Evolutionary conservation across 2,888 invertebrate genomes (phyloP), one percentile per base, ranked within the genome.

Genomic region (Achlya flavicornis): DNA sequence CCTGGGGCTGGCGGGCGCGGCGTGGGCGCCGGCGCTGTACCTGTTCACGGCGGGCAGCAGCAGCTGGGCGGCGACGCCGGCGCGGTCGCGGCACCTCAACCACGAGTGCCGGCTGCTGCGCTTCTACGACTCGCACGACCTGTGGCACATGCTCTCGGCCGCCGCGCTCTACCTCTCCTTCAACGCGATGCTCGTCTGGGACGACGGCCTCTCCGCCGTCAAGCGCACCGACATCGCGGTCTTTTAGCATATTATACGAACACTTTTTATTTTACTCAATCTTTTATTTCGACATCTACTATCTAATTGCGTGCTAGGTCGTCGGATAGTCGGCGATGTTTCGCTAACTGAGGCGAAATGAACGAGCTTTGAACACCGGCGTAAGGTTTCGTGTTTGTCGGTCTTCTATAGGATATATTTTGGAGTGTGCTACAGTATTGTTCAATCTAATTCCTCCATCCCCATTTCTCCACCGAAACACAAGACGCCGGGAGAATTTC

Each of bases 61-160:
- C 32, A 76, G 80, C 80, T 93, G 93, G 93, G 71, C 91, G n/a
- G 65, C 81, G 63, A 77, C 97, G 35, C 96, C 98, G 32, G 97
- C 98, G 4, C 94, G 94, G 77, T 97, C 97, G 0, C 94, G 97
- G 14, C 94, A 94, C 61, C 67, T 63, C 67, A 91, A 91, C 81
- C 91, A 90, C 83, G 86, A 88, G 78, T 89, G 90, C 79, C 84
- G 71, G 67, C 69, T 80, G 77, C 77, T 86, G 68, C 90, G 95
- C 67, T 98, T 98, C 90, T 98, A 97, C 89, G 98, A 98, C 89
- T 94, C 94, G 72, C 98, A 98, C 89, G 98, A 98, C 85, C 95
- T 98, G 73, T 98, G 98, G 98, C 97, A 98, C 89, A 95, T 97
- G 84, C 91, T 97, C 66, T 97, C 97, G n/a, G 97, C 97, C 14